These are phyloP conservation scores for Rhipidura dahli DNA, from an alignment of 2,113 vertebrate species.

Conservation along the genomic window DNA sequence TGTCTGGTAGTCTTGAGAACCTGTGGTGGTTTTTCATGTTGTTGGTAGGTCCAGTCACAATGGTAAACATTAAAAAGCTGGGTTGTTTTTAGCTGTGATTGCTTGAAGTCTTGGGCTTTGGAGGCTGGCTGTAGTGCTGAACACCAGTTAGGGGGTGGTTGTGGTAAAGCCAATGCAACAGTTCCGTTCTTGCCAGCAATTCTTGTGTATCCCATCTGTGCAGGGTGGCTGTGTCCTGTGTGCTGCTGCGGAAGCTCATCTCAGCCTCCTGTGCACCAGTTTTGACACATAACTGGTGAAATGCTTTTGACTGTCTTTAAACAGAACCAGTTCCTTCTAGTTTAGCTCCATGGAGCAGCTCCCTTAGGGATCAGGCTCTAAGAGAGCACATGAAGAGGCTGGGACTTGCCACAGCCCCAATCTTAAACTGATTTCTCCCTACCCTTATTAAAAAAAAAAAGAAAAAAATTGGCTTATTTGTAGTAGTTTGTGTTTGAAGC, in stretches of 20 bases:
- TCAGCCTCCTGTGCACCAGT: background rate
- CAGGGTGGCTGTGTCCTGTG: background rate
- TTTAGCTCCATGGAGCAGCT: background rate
- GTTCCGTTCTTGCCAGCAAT: accelerated
- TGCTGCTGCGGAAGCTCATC: background rate
- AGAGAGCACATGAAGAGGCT: background rate
- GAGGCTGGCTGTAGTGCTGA: background rate
- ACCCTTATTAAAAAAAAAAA: too few relatives aligned
- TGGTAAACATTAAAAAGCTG: background rate
- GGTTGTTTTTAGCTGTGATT: background rate
- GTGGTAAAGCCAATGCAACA: background rate
- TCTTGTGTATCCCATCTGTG: background rate
- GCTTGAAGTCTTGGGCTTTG: background rate
- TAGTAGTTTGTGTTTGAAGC: background rate
- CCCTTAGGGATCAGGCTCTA: background rate
- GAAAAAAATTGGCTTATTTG: background rate
- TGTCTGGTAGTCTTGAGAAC: background rate
- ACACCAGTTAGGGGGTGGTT: background rate
- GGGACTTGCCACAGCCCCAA: background rate
- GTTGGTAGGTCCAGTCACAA: background rate
- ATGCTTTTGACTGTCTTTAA: background rate
- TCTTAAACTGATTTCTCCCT: background rate
- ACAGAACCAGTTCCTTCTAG: background rate
- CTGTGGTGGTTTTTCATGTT: background rate
- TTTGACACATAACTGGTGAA: background rate